phyloP scores from a whole-genome alignment of 2,113 vertebrate genomes.

The Phylloscopus trochiloides region DNA sequence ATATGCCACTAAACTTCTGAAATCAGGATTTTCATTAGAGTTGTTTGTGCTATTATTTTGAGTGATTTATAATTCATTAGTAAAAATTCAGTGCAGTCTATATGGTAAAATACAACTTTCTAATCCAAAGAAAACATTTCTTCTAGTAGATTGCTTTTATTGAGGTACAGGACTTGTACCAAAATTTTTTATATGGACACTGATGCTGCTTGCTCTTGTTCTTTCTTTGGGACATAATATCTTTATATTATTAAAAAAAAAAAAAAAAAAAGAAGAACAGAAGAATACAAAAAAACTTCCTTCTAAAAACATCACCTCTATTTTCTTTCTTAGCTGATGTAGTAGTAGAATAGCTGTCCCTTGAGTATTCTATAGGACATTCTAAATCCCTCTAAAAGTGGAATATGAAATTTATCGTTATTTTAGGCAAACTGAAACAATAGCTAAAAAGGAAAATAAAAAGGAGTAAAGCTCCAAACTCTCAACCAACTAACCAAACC shows the following conservation, averaged over 20 bases:
- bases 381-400: background rate
- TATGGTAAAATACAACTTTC: background rate
- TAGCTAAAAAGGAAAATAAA: background rate
- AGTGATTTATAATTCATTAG: background rate
- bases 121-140: background rate
- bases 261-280: background rate
- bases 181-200: too few species aligned
- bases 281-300: background rate
- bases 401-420: background rate
- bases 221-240: background rate
- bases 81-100: background rate
- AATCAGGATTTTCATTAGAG: background rate
- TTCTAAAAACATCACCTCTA: background rate
- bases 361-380: background rate
- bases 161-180: background rate
- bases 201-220: background rate
- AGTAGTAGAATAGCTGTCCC: background rate
- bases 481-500: background rate
- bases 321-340: background rate
- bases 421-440: background rate
- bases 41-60: background rate
- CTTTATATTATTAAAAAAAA: background rate
- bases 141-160: background rate
- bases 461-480: accelerated
- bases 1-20: background rate